Base-by-base conservation (phyloP, 2,113 vertebrate species). In the Tachuris rubrigastra region DNA sequence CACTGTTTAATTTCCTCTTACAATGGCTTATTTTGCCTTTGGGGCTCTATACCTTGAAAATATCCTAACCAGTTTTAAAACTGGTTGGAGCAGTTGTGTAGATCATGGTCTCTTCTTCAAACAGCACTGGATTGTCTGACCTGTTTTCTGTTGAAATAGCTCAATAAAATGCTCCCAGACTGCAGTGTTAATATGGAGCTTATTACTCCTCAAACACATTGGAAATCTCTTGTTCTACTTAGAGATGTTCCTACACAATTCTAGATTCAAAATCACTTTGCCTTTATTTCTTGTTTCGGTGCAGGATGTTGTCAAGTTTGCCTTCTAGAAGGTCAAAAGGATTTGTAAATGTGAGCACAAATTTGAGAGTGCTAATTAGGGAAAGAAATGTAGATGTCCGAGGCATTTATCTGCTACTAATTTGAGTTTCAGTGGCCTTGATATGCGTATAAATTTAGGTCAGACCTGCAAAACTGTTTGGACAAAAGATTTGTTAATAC, bases 31-130 rank as follows among this genome's bases (percentile, higher is more conserved):
- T 74, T 56, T 92, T 96, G 76, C 92, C 92, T 85, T 72, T 75
- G 65, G 78, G 88, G 52, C 47, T 96, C 35, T 72, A 20, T 42
- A 27, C 42, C 37, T 14, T 47, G 46, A 90, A 67, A 85, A 56
- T 84, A 90, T 78, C 80, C 35, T 56, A 88, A 93, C 79, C 69
- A 88, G 85, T 92, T 93, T 72, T 86, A 75, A 47, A 95, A 95
- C 65, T 86, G 90, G 68, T 88, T 81, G 49, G 90, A 88, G 63
- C 68, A 49, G 79, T 84, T 65, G 15, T 18, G 56, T 86, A 44
- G 47, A 37, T 88, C 35, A 35, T 8, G 11, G 19, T 58, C 31
- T 62, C 44, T 62, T 83, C 60, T 79, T 81, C 73, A 76, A 60
- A 39, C 55, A 81, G 4, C 0, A 0, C 47, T 74, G 35, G 13